phyloP scores from a whole-genome alignment of 92 coral and sea anemone species.

The Galaxea fascicularis region DNA sequence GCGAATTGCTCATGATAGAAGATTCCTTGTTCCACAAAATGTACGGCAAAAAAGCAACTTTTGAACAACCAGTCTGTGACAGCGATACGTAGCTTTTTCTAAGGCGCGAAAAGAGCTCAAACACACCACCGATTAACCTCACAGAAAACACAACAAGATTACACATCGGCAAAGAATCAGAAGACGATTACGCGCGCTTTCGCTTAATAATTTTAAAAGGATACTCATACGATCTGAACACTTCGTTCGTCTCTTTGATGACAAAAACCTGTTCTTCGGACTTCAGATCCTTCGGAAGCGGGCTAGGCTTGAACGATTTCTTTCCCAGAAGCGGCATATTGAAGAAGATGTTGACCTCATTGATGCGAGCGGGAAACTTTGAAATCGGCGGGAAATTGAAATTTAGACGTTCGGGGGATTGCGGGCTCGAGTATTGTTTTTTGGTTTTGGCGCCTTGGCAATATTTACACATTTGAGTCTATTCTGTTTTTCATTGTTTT shows the following conservation, averaged over 20 bases:
- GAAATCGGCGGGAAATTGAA: constrained; percentile 89
- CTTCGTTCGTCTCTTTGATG: constrained; percentile 87
- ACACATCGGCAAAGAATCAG: constrained; percentile 9
- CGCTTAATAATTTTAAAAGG: constrained; percentile 61
- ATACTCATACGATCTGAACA: constrained; percentile 94
- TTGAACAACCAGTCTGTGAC: neutral
- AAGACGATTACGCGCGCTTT: constrained; percentile 1
- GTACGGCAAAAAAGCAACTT: neutral
- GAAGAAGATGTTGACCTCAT: constrained; percentile 2
- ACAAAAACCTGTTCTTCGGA: constrained; percentile 89
- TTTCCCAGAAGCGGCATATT: constrained; percentile 89
- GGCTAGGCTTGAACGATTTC: constrained; percentile 67
- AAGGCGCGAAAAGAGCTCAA: neutral
- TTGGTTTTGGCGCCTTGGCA: neutral
- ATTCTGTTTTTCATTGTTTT: neutral
- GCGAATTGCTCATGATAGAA: too few species aligned
- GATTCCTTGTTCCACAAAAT: neutral
- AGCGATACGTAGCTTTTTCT: neutral
- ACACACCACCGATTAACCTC: neutral
- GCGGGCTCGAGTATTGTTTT: constrained; percentile 43
- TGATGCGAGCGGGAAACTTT: constrained; percentile 67
- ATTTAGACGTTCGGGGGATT: neutral
- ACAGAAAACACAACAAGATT: neutral
- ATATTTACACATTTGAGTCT: neutral
- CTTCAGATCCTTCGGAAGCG: constrained; percentile 81